A percentile compares a stretch with the other conserved stretches of the same genome.
These are phyloP conservation scores for Campoletis sonorensis DNA, from an alignment of 1,140 invertebrate species.

Conservation along the genomic window DNA sequence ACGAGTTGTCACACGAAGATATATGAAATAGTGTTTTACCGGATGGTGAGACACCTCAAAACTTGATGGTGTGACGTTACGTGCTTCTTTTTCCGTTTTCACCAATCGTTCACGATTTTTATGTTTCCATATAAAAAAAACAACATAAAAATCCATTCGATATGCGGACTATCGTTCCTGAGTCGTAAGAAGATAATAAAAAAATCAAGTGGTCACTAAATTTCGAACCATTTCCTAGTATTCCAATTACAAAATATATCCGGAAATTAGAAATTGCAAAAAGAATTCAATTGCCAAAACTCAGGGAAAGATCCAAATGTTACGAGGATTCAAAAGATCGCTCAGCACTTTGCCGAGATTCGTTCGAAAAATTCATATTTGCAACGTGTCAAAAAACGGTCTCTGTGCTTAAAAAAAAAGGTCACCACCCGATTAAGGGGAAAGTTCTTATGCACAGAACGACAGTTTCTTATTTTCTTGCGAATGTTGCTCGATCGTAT, in stretches of 20 bases:
- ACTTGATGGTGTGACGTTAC: background rate
- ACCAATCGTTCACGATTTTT: background rate
- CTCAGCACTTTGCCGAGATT: no score
- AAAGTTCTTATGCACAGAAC: background rate
- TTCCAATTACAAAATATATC: background rate
- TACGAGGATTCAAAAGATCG: no score
- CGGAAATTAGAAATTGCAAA: background rate
- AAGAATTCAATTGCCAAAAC: no score
- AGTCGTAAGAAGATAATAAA: background rate
- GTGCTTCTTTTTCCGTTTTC: background rate
- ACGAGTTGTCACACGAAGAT: constrained; percentile 25
- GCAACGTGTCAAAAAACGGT: no score
- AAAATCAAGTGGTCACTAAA: no score
- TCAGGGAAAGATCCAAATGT: no score
- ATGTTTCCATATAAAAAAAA: constrained; percentile 9
- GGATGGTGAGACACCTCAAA: background rate
- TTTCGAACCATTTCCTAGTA: background rate
- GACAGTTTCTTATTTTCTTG: constrained; percentile 33
- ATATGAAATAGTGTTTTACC: background rate
- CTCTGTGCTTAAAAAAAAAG: background rate
- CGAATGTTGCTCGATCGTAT: background rate
- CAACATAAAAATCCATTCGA: background rate
- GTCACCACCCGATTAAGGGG: background rate
- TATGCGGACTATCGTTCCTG: background rate
- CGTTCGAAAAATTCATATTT: no score